phyloP scores from a whole-genome alignment of 2,113 vertebrate genomes.

The Cynocephalus volans region DNA sequence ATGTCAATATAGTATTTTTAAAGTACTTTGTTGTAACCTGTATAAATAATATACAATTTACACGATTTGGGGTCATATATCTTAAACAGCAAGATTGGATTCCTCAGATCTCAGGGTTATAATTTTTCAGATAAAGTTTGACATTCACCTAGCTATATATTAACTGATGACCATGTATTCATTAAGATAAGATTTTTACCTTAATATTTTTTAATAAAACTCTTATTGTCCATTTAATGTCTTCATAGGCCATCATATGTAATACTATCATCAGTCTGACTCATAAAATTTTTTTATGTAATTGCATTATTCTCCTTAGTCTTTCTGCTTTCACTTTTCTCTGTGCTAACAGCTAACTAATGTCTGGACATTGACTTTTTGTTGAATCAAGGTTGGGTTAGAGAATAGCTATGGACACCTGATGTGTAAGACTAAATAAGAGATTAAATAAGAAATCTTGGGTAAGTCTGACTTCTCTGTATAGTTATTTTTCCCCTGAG shows the following conservation, averaged over 20 bases:
- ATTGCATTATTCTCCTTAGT: slow-evolving; percentile 50
- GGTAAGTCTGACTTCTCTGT: slow-evolving; percentile 52
- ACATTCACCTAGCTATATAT: background rate
- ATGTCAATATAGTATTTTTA: slow-evolving; percentile 53
- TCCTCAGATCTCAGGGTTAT: background rate
- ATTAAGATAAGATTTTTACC: slow-evolving; percentile 40
- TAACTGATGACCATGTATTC: slow-evolving; percentile 51
- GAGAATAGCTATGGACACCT: slow-evolving; percentile 30
- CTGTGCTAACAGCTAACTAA: slow-evolving; percentile 62
- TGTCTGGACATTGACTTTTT: slow-evolving; percentile 16
- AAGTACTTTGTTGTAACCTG: slow-evolving; percentile 54
- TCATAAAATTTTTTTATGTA: slow-evolving; percentile 30
- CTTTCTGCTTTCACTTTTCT: slow-evolving; percentile 37
- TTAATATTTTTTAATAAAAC: slow-evolving; percentile 58
- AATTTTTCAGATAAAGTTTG: slow-evolving; percentile 43
- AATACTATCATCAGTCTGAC: slow-evolving; percentile 51
- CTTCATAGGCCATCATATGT: slow-evolving; percentile 48
- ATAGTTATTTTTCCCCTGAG: background rate
- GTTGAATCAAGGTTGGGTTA: slow-evolving; percentile 41
- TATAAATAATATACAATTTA: slow-evolving; percentile 62
- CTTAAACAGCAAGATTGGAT: slow-evolving; percentile 60
- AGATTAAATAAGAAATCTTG: slow-evolving; percentile 46
- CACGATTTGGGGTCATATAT: slow-evolving; percentile 37
- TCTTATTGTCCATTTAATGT: slow-evolving; percentile 17
- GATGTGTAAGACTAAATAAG: background rate